Percentiles rank a stretch among this genome's conserved stretches.
Evolutionary conservation across 1,140 invertebrate species (phyloP).

Genomic region (Leptonema lineaticorne): DNA sequence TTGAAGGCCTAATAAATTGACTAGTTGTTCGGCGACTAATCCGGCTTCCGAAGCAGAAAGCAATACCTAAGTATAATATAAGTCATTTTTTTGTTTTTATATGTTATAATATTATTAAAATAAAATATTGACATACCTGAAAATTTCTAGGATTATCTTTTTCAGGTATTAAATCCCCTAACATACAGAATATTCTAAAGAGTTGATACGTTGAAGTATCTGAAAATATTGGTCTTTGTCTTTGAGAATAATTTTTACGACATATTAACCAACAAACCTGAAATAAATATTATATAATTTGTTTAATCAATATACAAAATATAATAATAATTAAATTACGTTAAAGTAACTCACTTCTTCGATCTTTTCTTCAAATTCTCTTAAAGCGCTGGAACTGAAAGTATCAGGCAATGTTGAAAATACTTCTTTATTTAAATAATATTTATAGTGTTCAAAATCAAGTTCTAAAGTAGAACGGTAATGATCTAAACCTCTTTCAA

Average conservation of each 20-base stretch:
- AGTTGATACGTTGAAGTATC: constrained; percentile 71
- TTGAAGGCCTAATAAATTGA: constrained; percentile 63
- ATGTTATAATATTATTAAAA: background rate
- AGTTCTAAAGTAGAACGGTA: constrained; percentile 66
- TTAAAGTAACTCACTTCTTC: too few relatives aligned
- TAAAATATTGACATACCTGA: constrained; percentile 41
- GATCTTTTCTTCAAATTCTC: constrained; percentile 61
- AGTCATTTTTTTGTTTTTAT: too few relatives aligned
- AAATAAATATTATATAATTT: background rate
- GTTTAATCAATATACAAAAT: background rate
- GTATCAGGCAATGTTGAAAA: constrained; percentile 63
- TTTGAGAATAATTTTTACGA: constrained; percentile 60
- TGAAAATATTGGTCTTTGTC: constrained; percentile 61
- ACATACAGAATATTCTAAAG: constrained; percentile 76
- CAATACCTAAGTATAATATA: constrained; percentile 57
- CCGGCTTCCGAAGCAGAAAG: constrained; percentile 67
- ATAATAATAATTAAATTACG: too few relatives aligned
- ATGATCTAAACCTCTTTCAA: constrained; percentile 76
- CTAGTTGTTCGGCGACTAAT: constrained; percentile 64
- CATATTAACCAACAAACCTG: constrained; percentile 78
- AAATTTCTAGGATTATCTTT: constrained; percentile 40
- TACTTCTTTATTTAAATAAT: constrained; percentile 74
- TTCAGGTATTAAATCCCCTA: constrained; percentile 66
- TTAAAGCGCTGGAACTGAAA: constrained; percentile 55
- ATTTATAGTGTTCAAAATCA: constrained; percentile 72